Base-by-base conservation (phyloP, 1,140 invertebrate genomes). In the Colletes latitarsis region DNA sequence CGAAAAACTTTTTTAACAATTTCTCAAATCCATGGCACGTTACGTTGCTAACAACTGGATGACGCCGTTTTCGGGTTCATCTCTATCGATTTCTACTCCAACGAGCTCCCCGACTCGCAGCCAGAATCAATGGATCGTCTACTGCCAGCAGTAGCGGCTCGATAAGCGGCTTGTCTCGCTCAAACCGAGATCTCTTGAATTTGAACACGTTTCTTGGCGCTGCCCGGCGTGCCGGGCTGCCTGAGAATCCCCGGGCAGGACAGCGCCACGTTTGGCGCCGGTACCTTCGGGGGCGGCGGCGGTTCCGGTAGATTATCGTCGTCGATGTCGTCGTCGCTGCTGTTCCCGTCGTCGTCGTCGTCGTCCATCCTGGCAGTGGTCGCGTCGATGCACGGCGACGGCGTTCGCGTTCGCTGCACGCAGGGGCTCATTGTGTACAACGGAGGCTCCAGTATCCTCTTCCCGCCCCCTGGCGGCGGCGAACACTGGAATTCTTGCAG, bases 101-200 rank as follows among this genome's bases (percentile, higher is more conserved):
- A 49, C 53, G 39, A 49, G 4, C 15, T 43, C 17, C 8, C 69
- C 68, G 14, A 60, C 21, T 30, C 30, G 30, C 30, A 30, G 52
- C 62, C 67, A 12, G 60, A 3, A 15, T 15, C 53, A 14, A 57
- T 0, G 43, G 43, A 19, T 55, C 62, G 39, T 46, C 53, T 43
- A 64, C 75, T 46, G 62, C 75, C 80, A 57, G 73, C 67, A 46
- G 66, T 62, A 80, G 58, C 67, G 21, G 52, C n/a, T n/a, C n/a
- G n/a, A n/a, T n/a, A n/a, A n/a, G n/a, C n/a, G n/a, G n/a, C 57
- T 9, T 4, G 43, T 46, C 43, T 46, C 9, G 6, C 21, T 96
- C 95, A 97, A 92, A 97, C 97, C 62, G 96, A 97, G 94, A 97
- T 97, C 91, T 97, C 96, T 92, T 97, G 96, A 92, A 97, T 97